Evolutionary conservation across 2,113 vertebrate species (phyloP).

Genomic region (Egretta garzetta): DNA sequence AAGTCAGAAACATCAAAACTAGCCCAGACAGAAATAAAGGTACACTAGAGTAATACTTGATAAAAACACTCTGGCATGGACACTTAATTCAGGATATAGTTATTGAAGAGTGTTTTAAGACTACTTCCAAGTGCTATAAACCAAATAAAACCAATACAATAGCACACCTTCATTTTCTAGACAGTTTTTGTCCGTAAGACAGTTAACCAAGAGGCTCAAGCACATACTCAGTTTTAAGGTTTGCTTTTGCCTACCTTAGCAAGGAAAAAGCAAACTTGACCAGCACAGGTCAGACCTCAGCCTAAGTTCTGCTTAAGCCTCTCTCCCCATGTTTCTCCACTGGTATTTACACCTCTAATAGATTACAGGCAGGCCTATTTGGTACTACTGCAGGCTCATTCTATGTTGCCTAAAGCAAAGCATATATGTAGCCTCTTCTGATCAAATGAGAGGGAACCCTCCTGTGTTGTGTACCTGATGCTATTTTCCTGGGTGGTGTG

Average conservation of each 20-base stretch:
- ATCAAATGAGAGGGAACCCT: not conserved
- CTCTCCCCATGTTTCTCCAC: not conserved
- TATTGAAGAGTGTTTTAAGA: not conserved
- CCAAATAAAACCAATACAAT: not conserved
- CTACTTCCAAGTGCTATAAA: not conserved
- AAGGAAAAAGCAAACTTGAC: not conserved
- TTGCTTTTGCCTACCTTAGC: not conserved
- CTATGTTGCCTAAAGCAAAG: not conserved
- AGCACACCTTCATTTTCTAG: not conserved
- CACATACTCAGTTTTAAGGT: not conserved
- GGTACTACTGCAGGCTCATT: not conserved
- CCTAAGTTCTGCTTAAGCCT: not conserved
- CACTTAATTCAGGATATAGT: not conserved
- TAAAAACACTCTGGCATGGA: not conserved
- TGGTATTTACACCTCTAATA: not conserved
- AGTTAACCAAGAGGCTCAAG: not conserved
- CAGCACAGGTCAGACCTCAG: not conserved
- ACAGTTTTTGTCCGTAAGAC: not conserved
- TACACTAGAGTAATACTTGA: not conserved
- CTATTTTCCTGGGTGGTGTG: not conserved
- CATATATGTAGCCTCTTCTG: not conserved
- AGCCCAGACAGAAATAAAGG: not conserved
- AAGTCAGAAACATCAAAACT: not conserved
- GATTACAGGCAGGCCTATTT: not conserved
- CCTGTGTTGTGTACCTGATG: not conserved